Conservation (phyloP, 2,113 vertebrate species). For the Stegastes partitus region DNA sequence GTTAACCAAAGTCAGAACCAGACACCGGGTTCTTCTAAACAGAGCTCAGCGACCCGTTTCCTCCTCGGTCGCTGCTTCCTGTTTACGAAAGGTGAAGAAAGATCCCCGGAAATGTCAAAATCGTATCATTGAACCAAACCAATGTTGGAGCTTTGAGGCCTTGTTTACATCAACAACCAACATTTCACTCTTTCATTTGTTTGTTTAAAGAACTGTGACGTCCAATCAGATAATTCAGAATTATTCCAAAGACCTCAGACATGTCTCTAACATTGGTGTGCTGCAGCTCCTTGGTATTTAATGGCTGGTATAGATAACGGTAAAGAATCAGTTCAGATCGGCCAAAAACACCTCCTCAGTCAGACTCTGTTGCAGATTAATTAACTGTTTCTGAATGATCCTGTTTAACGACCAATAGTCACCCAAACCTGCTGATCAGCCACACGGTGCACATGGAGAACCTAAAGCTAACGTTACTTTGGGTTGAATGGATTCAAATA, state of each 20-base stretch:
- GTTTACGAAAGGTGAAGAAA: neutral
- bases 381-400: neutral
- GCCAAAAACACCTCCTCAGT: no score
- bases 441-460: conserved; percentile 46
- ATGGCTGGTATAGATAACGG: neutral
- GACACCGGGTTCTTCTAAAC: neutral
- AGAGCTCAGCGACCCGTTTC: neutral
- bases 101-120: neutral
- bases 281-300: neutral
- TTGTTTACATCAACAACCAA: neutral
- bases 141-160: neutral
- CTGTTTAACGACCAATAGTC: conserved; percentile 43
- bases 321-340: no score
- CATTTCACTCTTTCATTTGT: no score
- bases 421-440: neutral
- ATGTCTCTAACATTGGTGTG: neutral
- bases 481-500: conserved; percentile 24
- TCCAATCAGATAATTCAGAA: no score
- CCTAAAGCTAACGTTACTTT: conserved; percentile 28
- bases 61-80: neutral
- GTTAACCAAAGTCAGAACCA: conserved; percentile 37
- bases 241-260: neutral
- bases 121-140: no score
- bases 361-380: no score
- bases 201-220: no score